phyloP scores from a whole-genome alignment of 2,113 vertebrate species.

The Trichomycterus rosablanca region DNA sequence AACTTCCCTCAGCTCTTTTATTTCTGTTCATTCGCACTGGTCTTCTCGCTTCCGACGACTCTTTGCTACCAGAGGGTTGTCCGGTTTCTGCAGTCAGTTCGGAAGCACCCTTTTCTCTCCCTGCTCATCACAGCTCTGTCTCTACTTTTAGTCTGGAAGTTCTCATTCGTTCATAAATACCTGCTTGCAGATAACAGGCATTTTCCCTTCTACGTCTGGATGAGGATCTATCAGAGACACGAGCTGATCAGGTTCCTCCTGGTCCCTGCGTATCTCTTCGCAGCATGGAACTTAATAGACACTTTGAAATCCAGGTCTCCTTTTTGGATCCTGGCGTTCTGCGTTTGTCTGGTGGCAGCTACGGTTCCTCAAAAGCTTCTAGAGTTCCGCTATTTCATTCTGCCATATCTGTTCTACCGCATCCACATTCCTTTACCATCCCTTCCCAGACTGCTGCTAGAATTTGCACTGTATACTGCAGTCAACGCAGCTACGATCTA shows the following conservation, averaged over 20 bases:
- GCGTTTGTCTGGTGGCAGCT: slow-evolving; percentile 70
- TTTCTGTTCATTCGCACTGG: slow-evolving; percentile 80
- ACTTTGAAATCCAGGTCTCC: slow-evolving; percentile 78
- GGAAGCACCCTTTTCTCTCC: slow-evolving; percentile 71
- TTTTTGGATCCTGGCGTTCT: slow-evolving; percentile 84
- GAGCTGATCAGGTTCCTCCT: slow-evolving; percentile 78
- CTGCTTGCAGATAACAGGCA: slow-evolving; percentile 95
- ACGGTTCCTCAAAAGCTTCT: slow-evolving; percentile 89
- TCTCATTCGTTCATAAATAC: slow-evolving; percentile 87
- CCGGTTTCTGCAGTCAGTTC: slow-evolving; percentile 73
- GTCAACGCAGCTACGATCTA: slow-evolving; percentile 81
- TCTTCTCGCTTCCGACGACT: slow-evolving; percentile 80
- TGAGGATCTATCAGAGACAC: slow-evolving; percentile 80
- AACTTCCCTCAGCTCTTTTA: slow-evolving; percentile 93
- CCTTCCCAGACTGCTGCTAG: slow-evolving; percentile 70
- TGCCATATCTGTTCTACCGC: slow-evolving; percentile 90
- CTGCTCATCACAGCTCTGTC: slow-evolving; percentile 52
- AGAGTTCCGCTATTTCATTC: slow-evolving; percentile 94
- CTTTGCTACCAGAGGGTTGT: slow-evolving; percentile 68
- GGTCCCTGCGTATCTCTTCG: slow-evolving; percentile 82
- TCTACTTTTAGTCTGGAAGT: slow-evolving; percentile 85
- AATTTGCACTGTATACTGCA: slow-evolving; percentile 75
- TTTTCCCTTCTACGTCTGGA: slow-evolving; percentile 93
- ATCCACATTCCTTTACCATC: slow-evolving; percentile 82
- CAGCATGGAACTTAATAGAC: slow-evolving; percentile 85